These are phyloP conservation scores for Crioceris asparagi DNA, from an alignment of 2,888 invertebrate species.

Conservation along the genomic window DNA sequence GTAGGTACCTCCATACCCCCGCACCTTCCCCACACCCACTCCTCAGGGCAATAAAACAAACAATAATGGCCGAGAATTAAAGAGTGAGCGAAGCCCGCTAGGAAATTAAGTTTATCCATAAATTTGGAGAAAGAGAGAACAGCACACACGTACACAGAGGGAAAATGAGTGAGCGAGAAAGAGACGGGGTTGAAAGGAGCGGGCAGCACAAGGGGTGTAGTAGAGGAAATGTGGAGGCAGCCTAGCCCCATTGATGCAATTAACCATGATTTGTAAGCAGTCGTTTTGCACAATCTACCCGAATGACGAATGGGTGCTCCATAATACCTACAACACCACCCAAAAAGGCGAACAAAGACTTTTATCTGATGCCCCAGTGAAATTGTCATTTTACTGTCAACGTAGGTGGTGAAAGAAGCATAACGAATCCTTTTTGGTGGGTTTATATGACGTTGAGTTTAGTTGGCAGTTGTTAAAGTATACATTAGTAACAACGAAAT, in stretches of 20 bases:
- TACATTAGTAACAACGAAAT: too few species aligned
- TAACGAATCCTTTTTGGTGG: too few species aligned
- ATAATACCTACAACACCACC: too few species aligned
- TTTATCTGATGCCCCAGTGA: too few species aligned
- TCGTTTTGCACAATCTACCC: conserved; percentile 33
- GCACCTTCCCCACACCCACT: too few species aligned
- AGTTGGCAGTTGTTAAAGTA: too few species aligned
- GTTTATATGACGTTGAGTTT: too few species aligned
- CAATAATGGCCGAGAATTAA: conserved; percentile 36
- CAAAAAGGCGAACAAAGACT: too few species aligned
- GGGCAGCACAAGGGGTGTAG: neutral
- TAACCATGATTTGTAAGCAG: conserved; percentile 41
- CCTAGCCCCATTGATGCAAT: conserved; percentile 37
- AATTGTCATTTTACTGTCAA: too few species aligned
- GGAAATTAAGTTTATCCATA: conserved; percentile 42
- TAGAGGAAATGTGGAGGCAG: neutral
- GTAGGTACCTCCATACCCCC: too few species aligned
- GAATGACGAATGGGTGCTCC: conserved; percentile 38
- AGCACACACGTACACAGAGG: too few species aligned
- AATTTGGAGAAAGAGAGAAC: conserved; percentile 40
- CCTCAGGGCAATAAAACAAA: conserved; percentile 32
- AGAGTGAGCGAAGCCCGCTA: conserved; percentile 36
- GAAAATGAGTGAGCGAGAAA: conserved; percentile 33
- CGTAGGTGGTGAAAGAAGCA: too few species aligned
- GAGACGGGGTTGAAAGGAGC: conserved; percentile 26